Evolutionary conservation across 2,888 invertebrate genomes (phyloP).

Genomic region (Alcis repandata): DNA sequence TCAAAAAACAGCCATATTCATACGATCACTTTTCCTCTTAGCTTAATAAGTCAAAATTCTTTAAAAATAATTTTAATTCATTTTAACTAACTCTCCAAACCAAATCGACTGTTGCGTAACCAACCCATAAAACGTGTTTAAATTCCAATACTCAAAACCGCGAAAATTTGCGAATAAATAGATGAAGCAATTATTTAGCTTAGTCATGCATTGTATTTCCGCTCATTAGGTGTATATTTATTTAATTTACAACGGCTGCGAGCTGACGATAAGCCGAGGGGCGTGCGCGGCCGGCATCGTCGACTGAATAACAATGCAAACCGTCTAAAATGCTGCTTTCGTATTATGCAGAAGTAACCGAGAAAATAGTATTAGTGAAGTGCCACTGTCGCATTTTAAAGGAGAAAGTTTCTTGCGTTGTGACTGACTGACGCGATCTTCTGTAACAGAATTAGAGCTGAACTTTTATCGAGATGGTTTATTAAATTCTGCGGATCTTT

Average conservation of each 20-base stretch:
- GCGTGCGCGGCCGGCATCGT: slow-evolving; percentile 80
- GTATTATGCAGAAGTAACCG: slow-evolving; percentile 59
- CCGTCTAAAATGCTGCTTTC: slow-evolving; percentile 75
- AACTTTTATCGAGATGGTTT: not conserved
- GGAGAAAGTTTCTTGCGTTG: slow-evolving; percentile 22
- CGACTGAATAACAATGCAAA: slow-evolving; percentile 84
- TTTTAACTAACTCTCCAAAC: not conserved
- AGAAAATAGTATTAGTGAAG: slow-evolving; percentile 53
- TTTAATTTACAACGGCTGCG: slow-evolving; percentile 86
- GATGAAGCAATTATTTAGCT: slow-evolving; percentile 83
- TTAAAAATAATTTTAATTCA: too few relatives aligned
- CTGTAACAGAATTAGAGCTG: slow-evolving; percentile 1
- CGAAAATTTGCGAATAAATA: slow-evolving; percentile 60
- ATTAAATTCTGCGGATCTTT: not conserved
- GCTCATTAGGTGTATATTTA: slow-evolving; percentile 86
- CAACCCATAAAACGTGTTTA: slow-evolving; percentile 34
- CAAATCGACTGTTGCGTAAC: slow-evolving; percentile 13
- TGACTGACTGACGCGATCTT: slow-evolving; percentile 11
- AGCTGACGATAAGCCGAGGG: slow-evolving; percentile 81
- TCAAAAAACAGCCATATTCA: too few relatives aligned
- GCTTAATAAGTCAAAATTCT: too few relatives aligned
- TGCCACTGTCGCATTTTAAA: slow-evolving; percentile 61
- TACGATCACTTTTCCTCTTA: too few relatives aligned
- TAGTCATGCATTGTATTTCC: slow-evolving; percentile 84
- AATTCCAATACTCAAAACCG: slow-evolving; percentile 40